Evolutionary conservation across 2,113 vertebrate genomes (phyloP), one percentile per base, ranked within the genome.

Genomic region (Myocastor coypus): DNA sequence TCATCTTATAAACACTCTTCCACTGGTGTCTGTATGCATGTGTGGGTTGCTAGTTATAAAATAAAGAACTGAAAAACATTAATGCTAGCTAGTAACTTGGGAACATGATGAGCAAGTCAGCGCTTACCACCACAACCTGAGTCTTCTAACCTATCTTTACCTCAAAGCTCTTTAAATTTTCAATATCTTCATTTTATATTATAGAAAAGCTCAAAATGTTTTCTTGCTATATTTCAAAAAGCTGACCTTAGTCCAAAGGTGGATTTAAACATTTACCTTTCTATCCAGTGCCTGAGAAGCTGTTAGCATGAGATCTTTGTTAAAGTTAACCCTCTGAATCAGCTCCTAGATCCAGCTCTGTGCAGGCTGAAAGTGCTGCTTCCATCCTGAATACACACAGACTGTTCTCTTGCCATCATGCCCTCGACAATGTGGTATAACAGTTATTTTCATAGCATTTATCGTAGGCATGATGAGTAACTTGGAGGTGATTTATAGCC

Each of bases 181-280:
- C 81, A 69, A 4, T 69, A 26, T 30, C 52, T 81, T n/a, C 13
- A 84, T 81, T 71, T 77, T 57, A 83, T 52, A 40, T 66, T 63
- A 66, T 0, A 87, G 82, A 83, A 92, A 87, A 87, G 71, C 64
- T 26, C 40, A 55, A 9, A 50, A 1, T 80, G 12, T 6, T 50
- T 7, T 55, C 69, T 68, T 69, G n/a, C n/a, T 88, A 34, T 83
- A n/a, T 68, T 94, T 94, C 83, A 88, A 80, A 50, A 61, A 66
- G 14, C 28, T 59, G 37, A 89, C 24, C 8, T 68, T 73, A 81
- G 78, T 77, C 7, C 32, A 91, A 92, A 81, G 13, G 16, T 28
- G 17, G 46, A 84, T 66, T 75, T 91, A 87, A 75, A 17, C 26
- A 66, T 37, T 94, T 55, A 61, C 71, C 32, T 84, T 87, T 84